Conservation (phyloP, 2,797 vertebrate genomes). For the Gephyroberyx darwinii region DNA sequence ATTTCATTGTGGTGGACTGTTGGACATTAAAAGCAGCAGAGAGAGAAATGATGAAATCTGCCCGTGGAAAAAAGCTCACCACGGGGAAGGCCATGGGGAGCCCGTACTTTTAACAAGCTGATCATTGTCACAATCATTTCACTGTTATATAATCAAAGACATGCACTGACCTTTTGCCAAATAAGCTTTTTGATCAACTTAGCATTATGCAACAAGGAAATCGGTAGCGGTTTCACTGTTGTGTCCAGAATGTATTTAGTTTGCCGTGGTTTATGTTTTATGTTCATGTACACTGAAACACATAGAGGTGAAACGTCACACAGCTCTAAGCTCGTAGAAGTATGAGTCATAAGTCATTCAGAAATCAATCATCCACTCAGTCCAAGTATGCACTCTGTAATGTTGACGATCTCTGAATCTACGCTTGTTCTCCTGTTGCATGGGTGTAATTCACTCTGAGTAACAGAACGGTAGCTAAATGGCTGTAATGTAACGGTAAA, state of each 20-base stretch:
- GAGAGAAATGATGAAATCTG: not conserved
- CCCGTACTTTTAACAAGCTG: not conserved
- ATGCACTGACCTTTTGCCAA: too few relatives aligned
- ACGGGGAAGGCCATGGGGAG: not conserved
- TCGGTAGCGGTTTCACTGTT: too few relatives aligned
- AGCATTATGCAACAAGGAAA: too few relatives aligned
- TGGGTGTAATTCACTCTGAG: not conserved
- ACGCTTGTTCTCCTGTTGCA: conserved; percentile 5
- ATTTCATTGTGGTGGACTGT: conserved; percentile 7
- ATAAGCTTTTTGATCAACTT: too few relatives aligned
- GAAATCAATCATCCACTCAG: not conserved
- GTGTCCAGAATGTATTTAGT: too few relatives aligned
- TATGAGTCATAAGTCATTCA: too few relatives aligned
- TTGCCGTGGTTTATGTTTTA: not conserved
- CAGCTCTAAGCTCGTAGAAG: not conserved
- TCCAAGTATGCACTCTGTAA: not conserved
- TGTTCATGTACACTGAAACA: too few relatives aligned
- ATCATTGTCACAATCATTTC: too few relatives aligned
- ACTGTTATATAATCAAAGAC: too few relatives aligned
- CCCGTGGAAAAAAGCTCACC: not conserved
- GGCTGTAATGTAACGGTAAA: not conserved
- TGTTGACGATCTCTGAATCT: not conserved
- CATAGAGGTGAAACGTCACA: not conserved
- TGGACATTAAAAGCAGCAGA: not conserved
- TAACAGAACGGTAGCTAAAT: not conserved